These are phyloP conservation scores for Trachurus trachurus DNA, from an alignment of 2,797 vertebrate genomes.

Conservation along the genomic window DNA sequence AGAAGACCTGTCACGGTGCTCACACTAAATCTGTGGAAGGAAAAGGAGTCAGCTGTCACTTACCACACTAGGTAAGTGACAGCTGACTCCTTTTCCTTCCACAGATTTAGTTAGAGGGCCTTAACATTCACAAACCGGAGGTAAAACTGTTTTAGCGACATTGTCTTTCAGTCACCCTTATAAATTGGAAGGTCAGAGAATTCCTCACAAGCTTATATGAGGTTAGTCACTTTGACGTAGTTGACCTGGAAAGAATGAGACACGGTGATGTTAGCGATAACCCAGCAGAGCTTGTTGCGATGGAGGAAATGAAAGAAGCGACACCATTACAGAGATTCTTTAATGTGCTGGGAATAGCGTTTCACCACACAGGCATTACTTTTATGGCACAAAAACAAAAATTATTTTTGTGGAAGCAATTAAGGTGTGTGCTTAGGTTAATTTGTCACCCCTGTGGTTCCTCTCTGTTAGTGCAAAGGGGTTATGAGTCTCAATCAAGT, in stretches of 20 bases:
- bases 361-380: conserved; percentile 23
- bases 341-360: conserved; percentile 25
- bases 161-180: conserved; percentile 41
- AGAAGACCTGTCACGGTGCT: conserved; percentile 42
- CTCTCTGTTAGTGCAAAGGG: conserved; percentile 11
- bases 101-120: conserved; percentile 18
- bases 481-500: conserved; percentile 39
- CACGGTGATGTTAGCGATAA: conserved; percentile 45
- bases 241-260: conserved; percentile 40
- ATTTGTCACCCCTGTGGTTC: conserved; percentile 24
- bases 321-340: conserved; percentile 18
- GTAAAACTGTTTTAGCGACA: conserved; percentile 48
- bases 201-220: conserved; percentile 32
- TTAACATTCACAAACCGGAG: conserved; percentile 31
- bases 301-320: conserved; percentile 51
- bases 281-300: conserved; percentile 26
- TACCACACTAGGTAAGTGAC: conserved; percentile 59
- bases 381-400: conserved; percentile 30
- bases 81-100: conserved; percentile 21
- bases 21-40: no score
- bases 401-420: conserved; percentile 44
- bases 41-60: no score
- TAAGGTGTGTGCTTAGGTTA: conserved; percentile 16
- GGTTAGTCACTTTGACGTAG: conserved; percentile 39
- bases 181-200: conserved; percentile 34